Evolutionary conservation across 2,797 vertebrate species (phyloP).

Genomic region (Gymnothorax javanicus): DNA sequence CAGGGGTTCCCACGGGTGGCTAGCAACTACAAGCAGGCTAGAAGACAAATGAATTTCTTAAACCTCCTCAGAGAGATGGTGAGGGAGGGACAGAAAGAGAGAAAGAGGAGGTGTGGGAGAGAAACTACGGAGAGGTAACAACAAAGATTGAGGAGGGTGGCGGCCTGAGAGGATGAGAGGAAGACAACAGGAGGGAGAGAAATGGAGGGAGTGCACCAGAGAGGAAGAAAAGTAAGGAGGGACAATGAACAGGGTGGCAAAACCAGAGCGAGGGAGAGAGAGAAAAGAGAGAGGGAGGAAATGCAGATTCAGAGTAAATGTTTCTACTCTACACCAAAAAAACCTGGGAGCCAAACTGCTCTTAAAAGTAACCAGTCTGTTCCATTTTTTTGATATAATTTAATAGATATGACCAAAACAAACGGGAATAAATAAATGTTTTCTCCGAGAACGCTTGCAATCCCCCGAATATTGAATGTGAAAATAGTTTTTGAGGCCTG

Average conservation of each 20-base stretch:
- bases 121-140: background rate
- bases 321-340: constrained; percentile 6
- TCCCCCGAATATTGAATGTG: too few relatives aligned
- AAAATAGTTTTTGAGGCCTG: too few relatives aligned
- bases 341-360: background rate
- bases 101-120: background rate
- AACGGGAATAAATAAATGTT: too few relatives aligned
- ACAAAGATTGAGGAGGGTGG: background rate
- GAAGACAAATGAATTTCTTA: background rate
- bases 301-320: background rate
- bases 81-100: background rate
- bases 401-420: too few relatives aligned
- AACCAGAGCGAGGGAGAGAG: background rate
- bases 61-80: constrained; percentile 6
- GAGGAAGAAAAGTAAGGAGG: background rate
- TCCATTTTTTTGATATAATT: too few relatives aligned
- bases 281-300: background rate
- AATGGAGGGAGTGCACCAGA: background rate
- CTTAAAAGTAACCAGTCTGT: background rate
- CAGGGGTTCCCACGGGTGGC: constrained; percentile 18
- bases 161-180: background rate
- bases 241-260: background rate
- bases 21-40: constrained; percentile 13
- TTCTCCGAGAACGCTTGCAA: too few relatives aligned
- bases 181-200: background rate